Base-by-base conservation (phyloP, 2,888 invertebrate genomes). In the Erebia aethiops region DNA sequence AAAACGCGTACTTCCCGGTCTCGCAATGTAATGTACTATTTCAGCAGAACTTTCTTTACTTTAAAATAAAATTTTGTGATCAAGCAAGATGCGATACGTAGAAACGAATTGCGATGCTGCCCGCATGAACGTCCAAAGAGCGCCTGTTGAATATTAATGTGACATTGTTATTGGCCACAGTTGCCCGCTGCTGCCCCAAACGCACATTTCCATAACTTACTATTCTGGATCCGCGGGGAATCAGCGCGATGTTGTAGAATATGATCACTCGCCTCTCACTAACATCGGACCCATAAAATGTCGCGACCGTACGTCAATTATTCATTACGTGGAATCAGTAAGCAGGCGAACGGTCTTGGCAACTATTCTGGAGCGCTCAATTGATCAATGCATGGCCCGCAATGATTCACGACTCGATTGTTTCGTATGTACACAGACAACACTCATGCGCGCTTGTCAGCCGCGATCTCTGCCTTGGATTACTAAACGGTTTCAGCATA, bases 151-250 rank as follows among this genome's bases (percentile, higher is more conserved):
- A 93, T 93, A 93, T 92, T 92, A 92, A 92, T 93, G 90, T 87
- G 88, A 91, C 92, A 92, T 92, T 92, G 92, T 93, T 92, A 92
- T 92, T 92, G 92, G 91, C 88, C 89, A 87, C 90, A 89, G 90
- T 90, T 88, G 89, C 87, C 91, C 90, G 91, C 86, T 87, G 88
- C 89, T 91, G 90, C 91, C 92, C 92, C 91, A 91, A 91, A 90
- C 92, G 91, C 89, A 85, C 89, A 92, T 93, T 93, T 90, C 91
- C 92, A 92, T 93, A 93, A 92, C 91, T 93, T 93, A 93, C 91
- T 93, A 93, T 93, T 90, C 92, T 86, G 88, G 86, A 91, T 91
- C 91, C 91, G 87, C 86, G 87, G 91, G 89, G 91, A 90, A 89
- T 90, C 90, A 87, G 86, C 87, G 87, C 88, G 82, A 87, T 87